Evolutionary conservation across 2,888 invertebrate species (phyloP).

Genomic region (Caenorhabditis uteleia): DNA sequence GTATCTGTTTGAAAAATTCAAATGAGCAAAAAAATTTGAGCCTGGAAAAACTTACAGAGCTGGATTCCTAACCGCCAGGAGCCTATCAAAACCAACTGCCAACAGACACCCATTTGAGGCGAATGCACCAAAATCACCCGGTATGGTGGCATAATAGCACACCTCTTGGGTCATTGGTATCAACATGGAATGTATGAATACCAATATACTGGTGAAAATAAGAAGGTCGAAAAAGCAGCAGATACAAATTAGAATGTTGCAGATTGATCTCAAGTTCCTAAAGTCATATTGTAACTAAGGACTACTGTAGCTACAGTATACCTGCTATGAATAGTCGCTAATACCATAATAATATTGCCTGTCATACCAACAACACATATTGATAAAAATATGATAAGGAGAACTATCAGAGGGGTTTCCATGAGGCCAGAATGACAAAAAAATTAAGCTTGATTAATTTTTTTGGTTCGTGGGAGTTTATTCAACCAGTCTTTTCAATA

Average conservation of each 20-base stretch:
- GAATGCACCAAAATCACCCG: conserved; percentile 1
- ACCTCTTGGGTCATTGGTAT: conserved; percentile 17
- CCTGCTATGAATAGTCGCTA: conserved; percentile 33
- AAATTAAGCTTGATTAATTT: no score
- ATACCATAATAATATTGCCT: conserved; percentile 27
- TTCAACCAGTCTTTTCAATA: no score
- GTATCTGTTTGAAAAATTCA: no score
- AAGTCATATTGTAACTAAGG: background rate
- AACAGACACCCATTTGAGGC: background rate
- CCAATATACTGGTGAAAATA: conserved; percentile 25
- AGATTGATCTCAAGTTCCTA: conserved; percentile 24
- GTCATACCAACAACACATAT: conserved; percentile 29
- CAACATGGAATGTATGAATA: conserved; percentile 22
- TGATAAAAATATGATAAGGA: conserved; percentile 16
- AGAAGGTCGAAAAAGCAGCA: conserved; percentile 30
- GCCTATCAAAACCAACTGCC: conserved; percentile 9
- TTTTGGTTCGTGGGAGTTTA: no score
- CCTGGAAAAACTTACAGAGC: no score
- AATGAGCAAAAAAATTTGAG: no score
- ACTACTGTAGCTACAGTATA: background rate
- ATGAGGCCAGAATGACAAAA: no score
- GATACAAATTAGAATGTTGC: conserved; percentile 30
- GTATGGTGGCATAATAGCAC: conserved; percentile 10
- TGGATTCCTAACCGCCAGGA: conserved; percentile 10
- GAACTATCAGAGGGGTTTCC: conserved; percentile 17